Evolutionary conservation across 2,113 vertebrate genomes (phyloP), one percentile per base, ranked within the genome.

Genomic region (Nycticorax nycticorax): DNA sequence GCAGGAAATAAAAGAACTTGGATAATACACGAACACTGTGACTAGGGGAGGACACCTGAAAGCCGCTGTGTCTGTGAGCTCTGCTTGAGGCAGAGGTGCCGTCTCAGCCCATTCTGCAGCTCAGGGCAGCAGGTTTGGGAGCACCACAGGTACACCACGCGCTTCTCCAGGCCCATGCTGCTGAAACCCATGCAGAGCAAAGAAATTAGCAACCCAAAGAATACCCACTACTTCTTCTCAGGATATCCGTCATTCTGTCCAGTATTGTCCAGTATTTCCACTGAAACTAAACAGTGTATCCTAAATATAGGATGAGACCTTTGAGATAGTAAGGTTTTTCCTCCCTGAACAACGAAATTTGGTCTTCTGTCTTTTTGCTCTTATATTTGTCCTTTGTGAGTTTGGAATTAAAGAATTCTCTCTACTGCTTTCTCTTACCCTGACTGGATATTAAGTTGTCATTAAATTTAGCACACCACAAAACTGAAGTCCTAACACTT

Each of bases 111-210:
- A 0, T 32, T 28, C n/a, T 45, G 52, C 32, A 53, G 33, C n/a
- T 82, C n/a, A 21, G 69, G 28, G 14, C 71, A 62, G 52, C 1
- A 17, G 39, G 3, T 48, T 12, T 69, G 67, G 33, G 53, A 80
- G 23, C 20, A 33, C 4, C 0, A 0, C 24, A 12, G 32, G 26
- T 4, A 41, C 3, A 10, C 11, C 2, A 2, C 0, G 0, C 0
- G 0, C 17, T 45, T 52, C 59, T n/a, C 74, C 33, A 74, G 47
- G 3, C 11, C 33, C 39, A 17, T 0, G 0, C 14, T 41, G 22
- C 37, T 33, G 30, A n/a, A 68, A 39, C 7, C 0, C 0, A 0
- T 7, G 11, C 6, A 22, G 24, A n/a, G 26, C 39, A 73, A 53
- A 43, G 13, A 35, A 77, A 53, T 21, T 4, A 35, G 5, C 15